phyloP scores from a whole-genome alignment of 2,113 vertebrate species.

The Scophthalmus maximus region DNA sequence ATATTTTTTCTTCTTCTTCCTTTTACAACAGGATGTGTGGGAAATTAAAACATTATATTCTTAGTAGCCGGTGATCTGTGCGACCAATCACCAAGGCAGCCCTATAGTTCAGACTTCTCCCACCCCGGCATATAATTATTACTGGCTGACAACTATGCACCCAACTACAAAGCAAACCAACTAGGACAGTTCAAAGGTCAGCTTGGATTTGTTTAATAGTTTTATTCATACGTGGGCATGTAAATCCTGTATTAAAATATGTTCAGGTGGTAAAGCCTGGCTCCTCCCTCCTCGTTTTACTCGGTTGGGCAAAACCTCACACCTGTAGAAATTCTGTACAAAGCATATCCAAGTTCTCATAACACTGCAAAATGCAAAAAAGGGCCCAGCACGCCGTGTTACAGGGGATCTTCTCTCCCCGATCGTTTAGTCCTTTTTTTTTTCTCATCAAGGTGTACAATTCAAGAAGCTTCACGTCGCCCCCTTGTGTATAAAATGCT shows the following conservation, averaged over 20 bases:
- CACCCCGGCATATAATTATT: conserved; percentile 27
- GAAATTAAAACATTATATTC: conserved; percentile 49
- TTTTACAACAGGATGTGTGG: conserved; percentile 47
- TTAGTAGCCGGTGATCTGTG: conserved; percentile 33
- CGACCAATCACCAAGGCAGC: conserved; percentile 37
- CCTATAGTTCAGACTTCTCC: conserved; percentile 18
- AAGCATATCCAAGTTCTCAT: conserved; percentile 64
- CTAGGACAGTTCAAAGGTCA: conserved; percentile 40
- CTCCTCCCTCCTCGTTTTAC: conserved; percentile 23
- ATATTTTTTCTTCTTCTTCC: conserved; percentile 34
- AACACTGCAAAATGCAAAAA: conserved; percentile 72
- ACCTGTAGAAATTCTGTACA: conserved; percentile 74
- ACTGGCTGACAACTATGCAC: conserved; percentile 36
- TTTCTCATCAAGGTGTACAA: conserved; percentile 42
- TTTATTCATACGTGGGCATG: neutral
- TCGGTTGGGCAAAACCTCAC: conserved; percentile 60
- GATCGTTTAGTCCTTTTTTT: conserved; percentile 46
- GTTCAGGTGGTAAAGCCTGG: conserved; percentile 12
- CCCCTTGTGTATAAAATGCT: conserved; percentile 77
- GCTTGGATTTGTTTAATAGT: conserved; percentile 21
- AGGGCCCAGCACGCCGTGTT: conserved; percentile 41
- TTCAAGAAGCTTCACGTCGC: conserved; percentile 57
- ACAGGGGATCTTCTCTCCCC: conserved; percentile 1
- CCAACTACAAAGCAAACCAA: conserved; percentile 47
- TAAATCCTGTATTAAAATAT: conserved; percentile 46